Conservation (phyloP, 2,797 vertebrate genomes). For the Danio choprae region DNA sequence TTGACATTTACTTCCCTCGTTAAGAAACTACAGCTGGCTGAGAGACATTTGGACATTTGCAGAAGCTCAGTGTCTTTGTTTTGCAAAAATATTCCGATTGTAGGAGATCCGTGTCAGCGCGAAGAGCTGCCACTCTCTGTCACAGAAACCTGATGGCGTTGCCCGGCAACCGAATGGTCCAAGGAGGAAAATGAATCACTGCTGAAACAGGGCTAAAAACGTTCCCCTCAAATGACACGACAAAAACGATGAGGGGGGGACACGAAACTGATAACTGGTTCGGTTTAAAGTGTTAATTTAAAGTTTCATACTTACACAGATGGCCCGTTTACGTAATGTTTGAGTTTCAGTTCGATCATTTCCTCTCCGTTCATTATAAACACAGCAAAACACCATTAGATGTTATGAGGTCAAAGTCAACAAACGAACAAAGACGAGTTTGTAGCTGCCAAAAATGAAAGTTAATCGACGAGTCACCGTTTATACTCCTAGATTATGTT, state of each 20-base stretch:
- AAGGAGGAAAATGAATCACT: conserved; percentile 39
- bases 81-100: background rate
- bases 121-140: conserved; percentile 42
- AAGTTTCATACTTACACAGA: conserved; percentile 2
- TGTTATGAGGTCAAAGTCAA: background rate
- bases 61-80: conserved; percentile 1
- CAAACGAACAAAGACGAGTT: background rate
- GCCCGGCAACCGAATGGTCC: conserved; percentile 68
- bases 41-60: background rate
- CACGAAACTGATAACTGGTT: background rate
- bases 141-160: conserved; percentile 59
- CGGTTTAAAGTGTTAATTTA: background rate
- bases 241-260: background rate
- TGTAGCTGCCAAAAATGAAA: background rate
- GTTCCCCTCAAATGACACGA: background rate
- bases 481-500: too few relatives aligned
- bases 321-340: background rate
- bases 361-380: background rate
- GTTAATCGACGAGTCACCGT: too few relatives aligned
- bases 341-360: background rate
- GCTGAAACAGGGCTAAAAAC: conserved; percentile 19
- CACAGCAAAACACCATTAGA: background rate
- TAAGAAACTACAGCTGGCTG: conserved; percentile 1
- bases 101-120: background rate
- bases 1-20: background rate